Base-by-base conservation (phyloP, 2,888 invertebrate genomes). In the Pterobdella sp. region DNA sequence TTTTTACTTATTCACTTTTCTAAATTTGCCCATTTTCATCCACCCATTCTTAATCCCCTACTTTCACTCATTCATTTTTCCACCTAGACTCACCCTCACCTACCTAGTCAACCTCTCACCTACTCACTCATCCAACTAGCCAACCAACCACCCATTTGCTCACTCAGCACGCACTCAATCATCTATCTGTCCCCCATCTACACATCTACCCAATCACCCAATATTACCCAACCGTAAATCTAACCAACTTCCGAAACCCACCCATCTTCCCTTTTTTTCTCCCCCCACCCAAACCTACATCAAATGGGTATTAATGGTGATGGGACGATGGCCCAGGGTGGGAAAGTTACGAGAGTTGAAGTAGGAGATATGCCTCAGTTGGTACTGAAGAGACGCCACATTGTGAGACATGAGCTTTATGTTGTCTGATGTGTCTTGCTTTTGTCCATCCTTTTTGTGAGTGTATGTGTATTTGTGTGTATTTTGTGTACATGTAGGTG, bases 351-450 rank as follows among this genome's bases (percentile, higher is more conserved):
- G 88, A 22, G 90, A 89, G 85, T 97, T 97, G 10, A 91, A 90
- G 85, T 97, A 97, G 70, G 93, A 90, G 78, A 97, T 81, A 72
- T 82, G 78, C 49, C 80, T 78, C 66, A 85, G 77, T 29, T 94
- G 83, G 1, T 89, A 90, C 84, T 94, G 94, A 78, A 95, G 88
- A 82, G 94, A 93, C 22, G 90, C 91, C 77, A 91, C 90, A 82
- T 92, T 93, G 82, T 91, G 91, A 1, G 94, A 93, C 81, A 93
- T 92, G 79, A 95, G 91, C 26, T 91, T 91, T 68, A 95, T 91
- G 77, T 94, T 92, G 72, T 92, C 82, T 81, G 34, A 84, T n/a
- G n/a, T n/a, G n/a, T n/a, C n/a, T n/a, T n/a, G n/a, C n/a, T n/a
- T n/a, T n/a, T n/a, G n/a, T n/a, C n/a, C n/a, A n/a, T 4, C n/a